phyloP scores from a whole-genome alignment of 2,888 invertebrate species.

The Druceiella hillmani region DNA sequence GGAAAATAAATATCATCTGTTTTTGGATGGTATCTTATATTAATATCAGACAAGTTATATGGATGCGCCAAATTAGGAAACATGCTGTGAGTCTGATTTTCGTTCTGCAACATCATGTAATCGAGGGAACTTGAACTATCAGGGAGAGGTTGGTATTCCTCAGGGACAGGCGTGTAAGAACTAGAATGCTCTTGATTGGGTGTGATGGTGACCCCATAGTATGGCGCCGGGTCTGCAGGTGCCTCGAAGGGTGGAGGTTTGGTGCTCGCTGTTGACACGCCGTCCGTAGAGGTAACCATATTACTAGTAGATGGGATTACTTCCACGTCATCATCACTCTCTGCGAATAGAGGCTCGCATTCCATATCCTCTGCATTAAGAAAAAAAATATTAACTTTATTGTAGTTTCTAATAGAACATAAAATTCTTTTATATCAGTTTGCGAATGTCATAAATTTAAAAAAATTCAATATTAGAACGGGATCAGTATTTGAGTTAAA shows the following conservation, averaged over 20 bases:
- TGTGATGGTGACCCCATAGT: conserved; percentile 34
- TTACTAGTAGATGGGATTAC: conserved; percentile 30
- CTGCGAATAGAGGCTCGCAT: conserved; percentile 59
- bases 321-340: conserved; percentile 58
- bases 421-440: no score
- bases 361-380: conserved; percentile 56
- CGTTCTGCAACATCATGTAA: conserved; percentile 33
- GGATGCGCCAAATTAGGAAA: no score
- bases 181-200: conserved; percentile 33
- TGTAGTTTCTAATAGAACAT: no score
- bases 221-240: conserved; percentile 28
- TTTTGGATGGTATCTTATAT: conserved; percentile 45
- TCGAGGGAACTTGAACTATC: conserved; percentile 43
- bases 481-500: no score
- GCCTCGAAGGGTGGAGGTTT: background rate
- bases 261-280: background rate
- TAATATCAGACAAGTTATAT: no score
- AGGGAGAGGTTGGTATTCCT: conserved; percentile 46
- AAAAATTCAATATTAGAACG: no score
- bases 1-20: conserved; percentile 36
- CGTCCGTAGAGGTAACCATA: background rate
- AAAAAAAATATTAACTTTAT: conserved; percentile 18
- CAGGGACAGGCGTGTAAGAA: conserved; percentile 43
- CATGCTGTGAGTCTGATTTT: conserved; percentile 29
- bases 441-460: no score